Conservation (phyloP, 1,140 invertebrate genomes). For the Mizuhopecten yessoensis region DNA sequence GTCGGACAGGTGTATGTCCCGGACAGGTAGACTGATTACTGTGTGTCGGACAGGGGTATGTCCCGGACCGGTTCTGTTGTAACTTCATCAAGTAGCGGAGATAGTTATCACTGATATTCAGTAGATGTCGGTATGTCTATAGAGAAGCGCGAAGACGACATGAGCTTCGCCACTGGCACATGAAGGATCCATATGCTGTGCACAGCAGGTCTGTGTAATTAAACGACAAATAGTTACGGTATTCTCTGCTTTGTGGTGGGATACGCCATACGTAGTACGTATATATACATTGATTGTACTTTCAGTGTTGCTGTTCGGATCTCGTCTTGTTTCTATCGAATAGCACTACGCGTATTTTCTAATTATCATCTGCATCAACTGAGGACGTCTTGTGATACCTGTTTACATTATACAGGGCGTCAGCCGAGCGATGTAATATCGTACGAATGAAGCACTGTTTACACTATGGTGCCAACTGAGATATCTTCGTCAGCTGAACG, state of each 20-base stretch:
- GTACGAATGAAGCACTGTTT: neutral
- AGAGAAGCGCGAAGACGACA: too few relatives aligned
- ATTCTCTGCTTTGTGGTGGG: too few relatives aligned
- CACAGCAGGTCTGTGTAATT: neutral
- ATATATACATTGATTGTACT: neutral
- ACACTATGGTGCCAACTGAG: neutral
- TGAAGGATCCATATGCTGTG: too few relatives aligned
- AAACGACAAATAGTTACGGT: neutral
- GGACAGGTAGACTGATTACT: too few relatives aligned
- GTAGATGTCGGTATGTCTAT: too few relatives aligned
- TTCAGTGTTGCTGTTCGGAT: neutral
- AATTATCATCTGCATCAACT: neutral
- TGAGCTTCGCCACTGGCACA: too few relatives aligned
- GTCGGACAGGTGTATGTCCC: too few relatives aligned
- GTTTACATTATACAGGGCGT: neutral
- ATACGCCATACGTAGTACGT: neutral
- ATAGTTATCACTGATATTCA: too few relatives aligned
- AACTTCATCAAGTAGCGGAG: too few relatives aligned
- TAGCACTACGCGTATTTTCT: neutral
- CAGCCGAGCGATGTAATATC: neutral
- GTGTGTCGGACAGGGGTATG: too few relatives aligned
- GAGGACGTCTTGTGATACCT: neutral
- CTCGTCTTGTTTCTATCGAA: neutral
- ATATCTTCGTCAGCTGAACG: neutral
- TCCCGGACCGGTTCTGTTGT: too few relatives aligned